Conservation (phyloP, 2,888 invertebrate genomes). For the Brenthis daphne region DNA sequence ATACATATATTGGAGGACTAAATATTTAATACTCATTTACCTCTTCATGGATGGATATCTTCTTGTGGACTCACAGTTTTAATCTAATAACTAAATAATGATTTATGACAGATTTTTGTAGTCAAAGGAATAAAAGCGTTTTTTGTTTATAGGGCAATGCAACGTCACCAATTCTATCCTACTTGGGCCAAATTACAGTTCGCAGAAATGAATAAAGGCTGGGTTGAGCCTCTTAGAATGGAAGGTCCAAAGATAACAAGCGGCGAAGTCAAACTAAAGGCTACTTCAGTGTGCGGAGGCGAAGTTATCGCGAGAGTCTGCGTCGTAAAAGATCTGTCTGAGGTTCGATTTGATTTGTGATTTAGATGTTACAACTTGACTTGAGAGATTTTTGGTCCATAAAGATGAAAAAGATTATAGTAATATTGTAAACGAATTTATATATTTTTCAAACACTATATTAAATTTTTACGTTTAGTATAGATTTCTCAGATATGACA, state of each 20-base stretch:
- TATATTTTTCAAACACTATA: not conserved
- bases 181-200: slow-evolving; percentile 84
- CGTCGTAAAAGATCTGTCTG: slow-evolving; percentile 85
- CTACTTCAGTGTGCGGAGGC: slow-evolving; percentile 88
- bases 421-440: no score
- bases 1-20: no score
- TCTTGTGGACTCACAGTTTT: no score
- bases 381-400: no score
- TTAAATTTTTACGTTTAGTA: not conserved
- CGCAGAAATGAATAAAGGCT: slow-evolving; percentile 82
- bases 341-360: slow-evolving; percentile 56
- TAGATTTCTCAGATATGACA: no score
- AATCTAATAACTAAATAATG: no score
- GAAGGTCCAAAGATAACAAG: slow-evolving; percentile 47
- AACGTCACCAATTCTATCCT: slow-evolving; percentile 83
- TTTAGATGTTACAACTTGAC: not conserved
- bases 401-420: no score
- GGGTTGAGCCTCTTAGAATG: slow-evolving; percentile 58
- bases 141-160: slow-evolving; percentile 82
- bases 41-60: no score
- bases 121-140: not conserved
- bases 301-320: slow-evolving; percentile 86
- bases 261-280: slow-evolving; percentile 67
- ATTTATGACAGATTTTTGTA: no score
- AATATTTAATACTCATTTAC: no score